Base-by-base conservation (phyloP, 2,797 vertebrate genomes). In the Chelidonichthys spinosus region DNA sequence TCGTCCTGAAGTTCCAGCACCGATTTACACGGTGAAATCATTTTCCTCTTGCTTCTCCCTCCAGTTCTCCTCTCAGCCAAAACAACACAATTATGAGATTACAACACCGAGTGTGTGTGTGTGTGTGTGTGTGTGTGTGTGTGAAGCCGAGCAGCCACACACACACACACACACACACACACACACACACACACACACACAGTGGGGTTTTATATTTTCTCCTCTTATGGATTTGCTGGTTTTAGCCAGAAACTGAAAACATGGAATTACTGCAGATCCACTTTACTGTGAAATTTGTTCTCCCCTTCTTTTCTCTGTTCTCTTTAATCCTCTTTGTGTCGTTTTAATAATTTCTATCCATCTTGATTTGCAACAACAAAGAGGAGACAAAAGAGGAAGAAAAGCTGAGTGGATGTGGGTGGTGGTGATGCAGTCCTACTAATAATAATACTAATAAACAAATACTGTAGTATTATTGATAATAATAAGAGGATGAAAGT, bases 41-140 rank as follows among this genome's bases (percentile, higher is more conserved):
- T 64, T 67, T 64, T 37, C 43, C 46, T 76, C 44, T 63, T 37
- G 8, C 36, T 77, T 76, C 47, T 35, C 49, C 49, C 32, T 74
- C 35, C 69, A 33, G 8, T 53, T 15, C 46, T 15, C 64, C 68
- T 76, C 59, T 15, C 54, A 78, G 76, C 75, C 89, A 87, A 75
- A 85, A 77, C 61, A 82, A 77, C 82, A 84, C 84, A 84, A 85
- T 91, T 91, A 93, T 90, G 84, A 85, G 88, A 92, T 93, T 92
- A 92, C 85, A 84, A 81, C 76, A 73, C 78, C 72, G 74, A 78
- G 85, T 86, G 86, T 85, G 70, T 78, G 72, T 78, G 78, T 72
- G 62, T 72, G 73, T 25, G 69, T 78, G 78, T 72, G 85, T 86
- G 86, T 85, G 70, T 78, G 72, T 78, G 78, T 72, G 62, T 72